These are phyloP conservation scores for Cotesia vestalis DNA, from an alignment of 1,140 invertebrate genomes.

Conservation along the genomic window DNA sequence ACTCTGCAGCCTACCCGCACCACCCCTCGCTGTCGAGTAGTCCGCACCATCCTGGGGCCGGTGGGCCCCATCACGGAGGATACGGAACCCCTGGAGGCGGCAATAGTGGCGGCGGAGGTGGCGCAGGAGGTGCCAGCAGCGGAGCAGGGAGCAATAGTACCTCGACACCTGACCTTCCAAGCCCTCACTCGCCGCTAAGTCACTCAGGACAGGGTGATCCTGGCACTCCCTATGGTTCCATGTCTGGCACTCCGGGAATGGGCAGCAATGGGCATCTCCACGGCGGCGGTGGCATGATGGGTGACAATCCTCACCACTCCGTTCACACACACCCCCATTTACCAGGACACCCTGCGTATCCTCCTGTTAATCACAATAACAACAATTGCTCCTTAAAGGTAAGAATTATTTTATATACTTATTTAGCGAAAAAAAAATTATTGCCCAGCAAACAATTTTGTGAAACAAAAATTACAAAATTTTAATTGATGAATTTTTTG, in stretches of 20 bases:
- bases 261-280: constrained; percentile 62
- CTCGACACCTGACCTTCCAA: constrained; percentile 60
- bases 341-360: constrained; percentile 59
- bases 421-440: too few species aligned
- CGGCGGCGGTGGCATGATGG: constrained; percentile 54
- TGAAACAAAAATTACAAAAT: too few species aligned
- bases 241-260: constrained; percentile 57
- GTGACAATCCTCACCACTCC: constrained; percentile 59
- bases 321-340: constrained; percentile 61
- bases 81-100: constrained; percentile 54
- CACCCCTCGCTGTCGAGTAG: constrained; percentile 64
- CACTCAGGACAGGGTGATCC: constrained; percentile 41
- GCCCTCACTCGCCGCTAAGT: constrained; percentile 57
- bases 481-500: too few species aligned
- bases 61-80: constrained; percentile 58
- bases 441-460: too few species aligned
- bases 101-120: constrained; percentile 47
- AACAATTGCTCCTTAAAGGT: constrained; percentile 66
- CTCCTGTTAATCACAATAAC: constrained; percentile 61
- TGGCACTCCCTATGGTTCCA: constrained; percentile 51
- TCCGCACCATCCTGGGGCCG: constrained; percentile 61
- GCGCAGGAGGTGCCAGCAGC: constrained; percentile 46
- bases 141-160: constrained; percentile 45
- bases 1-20: constrained; percentile 61
- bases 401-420: constrained; percentile 17